A percentile compares a stretch with the other conserved stretches of the same genome.
Evolutionary conservation across 1,140 invertebrate species (phyloP).

Genomic region (Sycophaga agraensis): DNA sequence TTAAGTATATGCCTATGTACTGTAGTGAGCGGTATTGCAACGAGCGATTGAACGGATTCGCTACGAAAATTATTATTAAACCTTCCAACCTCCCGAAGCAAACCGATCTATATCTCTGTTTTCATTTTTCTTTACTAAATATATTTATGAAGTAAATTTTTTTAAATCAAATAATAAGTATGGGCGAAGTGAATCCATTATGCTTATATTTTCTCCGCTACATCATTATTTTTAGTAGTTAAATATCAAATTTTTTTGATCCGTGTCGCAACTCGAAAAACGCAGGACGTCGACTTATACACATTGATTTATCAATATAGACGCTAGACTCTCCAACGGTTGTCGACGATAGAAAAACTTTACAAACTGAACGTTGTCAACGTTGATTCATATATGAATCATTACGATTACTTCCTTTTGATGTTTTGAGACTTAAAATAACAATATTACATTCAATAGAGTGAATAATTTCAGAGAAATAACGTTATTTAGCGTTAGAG

Average conservation of each 20-base stretch:
- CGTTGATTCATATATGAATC: too few species aligned
- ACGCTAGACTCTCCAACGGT: conserved; percentile 3
- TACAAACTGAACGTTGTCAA: too few species aligned
- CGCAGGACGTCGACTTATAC: neutral
- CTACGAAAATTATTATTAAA: neutral
- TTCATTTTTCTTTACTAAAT: neutral
- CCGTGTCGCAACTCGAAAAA: conserved; percentile 7
- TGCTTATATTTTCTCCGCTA: neutral
- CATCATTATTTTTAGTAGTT: neutral
- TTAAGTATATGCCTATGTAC: neutral
- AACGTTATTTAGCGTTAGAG: too few species aligned
- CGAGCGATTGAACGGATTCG: neutral
- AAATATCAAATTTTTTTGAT: conserved; percentile 9
- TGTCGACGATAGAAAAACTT: neutral
- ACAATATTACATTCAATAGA: too few species aligned
- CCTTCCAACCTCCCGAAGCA: neutral
- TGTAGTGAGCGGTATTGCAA: neutral
- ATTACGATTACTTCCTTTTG: too few species aligned
- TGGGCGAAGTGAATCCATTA: neutral
- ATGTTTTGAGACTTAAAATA: too few species aligned
- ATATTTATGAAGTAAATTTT: neutral
- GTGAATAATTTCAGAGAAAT: too few species aligned
- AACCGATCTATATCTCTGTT: neutral
- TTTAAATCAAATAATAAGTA: neutral
- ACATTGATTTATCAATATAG: neutral